Evolutionary conservation across 2,888 invertebrate genomes (phyloP).

Genomic region (Cactoblastis cactorum): DNA sequence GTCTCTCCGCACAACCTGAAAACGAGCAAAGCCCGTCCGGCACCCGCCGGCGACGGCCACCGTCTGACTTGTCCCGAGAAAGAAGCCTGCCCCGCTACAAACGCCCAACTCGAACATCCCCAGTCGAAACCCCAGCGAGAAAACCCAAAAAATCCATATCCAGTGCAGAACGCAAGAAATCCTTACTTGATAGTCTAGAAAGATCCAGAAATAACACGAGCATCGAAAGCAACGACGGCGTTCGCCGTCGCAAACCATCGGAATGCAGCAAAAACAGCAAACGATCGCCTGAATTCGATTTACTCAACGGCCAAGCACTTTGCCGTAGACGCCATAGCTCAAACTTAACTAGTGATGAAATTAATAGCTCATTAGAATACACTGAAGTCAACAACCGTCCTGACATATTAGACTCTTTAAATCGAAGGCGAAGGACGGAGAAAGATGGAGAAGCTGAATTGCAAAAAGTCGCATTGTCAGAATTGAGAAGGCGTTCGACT

Average conservation of each 20-base stretch:
- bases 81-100: conserved; percentile 59
- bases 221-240: conserved; percentile 68
- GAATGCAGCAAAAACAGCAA: conserved; percentile 64
- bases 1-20: conserved; percentile 83
- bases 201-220: conserved; percentile 70
- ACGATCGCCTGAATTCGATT: conserved; percentile 68
- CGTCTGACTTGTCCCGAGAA: conserved; percentile 57
- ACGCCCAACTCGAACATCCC: conserved; percentile 57
- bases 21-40: conserved; percentile 58
- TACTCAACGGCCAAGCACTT: conserved; percentile 62
- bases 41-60: conserved; percentile 60
- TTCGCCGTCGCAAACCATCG: conserved; percentile 57
- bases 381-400: conserved; percentile 72
- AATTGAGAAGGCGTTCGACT: conserved; percentile 64
- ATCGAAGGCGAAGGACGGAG: conserved; percentile 48
- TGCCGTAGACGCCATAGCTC: conserved; percentile 69
- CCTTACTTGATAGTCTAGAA: conserved; percentile 68
- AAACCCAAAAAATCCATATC: conserved; percentile 75
- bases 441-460: conserved; percentile 56
- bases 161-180: conserved; percentile 72
- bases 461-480: conserved; percentile 62
- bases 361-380: conserved; percentile 73
- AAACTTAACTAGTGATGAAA: conserved; percentile 70
- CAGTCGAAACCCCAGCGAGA: conserved; percentile 57
- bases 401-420: conserved; percentile 67